Conservation (phyloP, 2,113 vertebrate genomes). For the Psittacula cyanocephala region DNA sequence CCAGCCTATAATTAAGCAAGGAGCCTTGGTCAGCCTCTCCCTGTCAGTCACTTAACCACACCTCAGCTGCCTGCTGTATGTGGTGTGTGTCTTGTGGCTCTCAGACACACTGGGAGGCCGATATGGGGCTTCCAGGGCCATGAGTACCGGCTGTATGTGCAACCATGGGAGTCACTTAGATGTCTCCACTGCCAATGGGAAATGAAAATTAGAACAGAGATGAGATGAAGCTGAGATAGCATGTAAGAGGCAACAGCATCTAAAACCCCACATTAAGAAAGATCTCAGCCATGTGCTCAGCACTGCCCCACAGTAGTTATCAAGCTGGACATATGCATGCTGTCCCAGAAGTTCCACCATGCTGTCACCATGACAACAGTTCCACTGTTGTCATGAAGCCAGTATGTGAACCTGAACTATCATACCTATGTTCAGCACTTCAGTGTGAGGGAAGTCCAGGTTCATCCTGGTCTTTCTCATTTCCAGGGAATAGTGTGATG, state of each 20-base stretch:
- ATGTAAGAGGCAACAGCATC: background rate
- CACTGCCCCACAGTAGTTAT: background rate
- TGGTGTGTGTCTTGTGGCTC: background rate
- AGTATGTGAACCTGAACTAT: background rate
- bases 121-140: background rate
- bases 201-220: background rate
- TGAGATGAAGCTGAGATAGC: background rate
- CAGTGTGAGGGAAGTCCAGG: background rate
- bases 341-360: background rate
- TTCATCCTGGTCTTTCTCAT: background rate
- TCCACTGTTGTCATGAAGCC: background rate
- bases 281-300: background rate
- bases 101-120: background rate
- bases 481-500: background rate
- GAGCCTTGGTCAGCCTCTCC: background rate
- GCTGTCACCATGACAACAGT: too few species aligned
- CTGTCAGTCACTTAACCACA: background rate
- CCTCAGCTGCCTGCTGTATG: accelerated
- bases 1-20: background rate
- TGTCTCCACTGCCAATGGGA: background rate
- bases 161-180: background rate
- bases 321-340: background rate
- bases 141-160: background rate
- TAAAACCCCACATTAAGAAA: background rate
- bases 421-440: background rate